Evolutionary conservation across 2,888 invertebrate species (phyloP).

Genomic region (Dicroscelio sp.): DNA sequence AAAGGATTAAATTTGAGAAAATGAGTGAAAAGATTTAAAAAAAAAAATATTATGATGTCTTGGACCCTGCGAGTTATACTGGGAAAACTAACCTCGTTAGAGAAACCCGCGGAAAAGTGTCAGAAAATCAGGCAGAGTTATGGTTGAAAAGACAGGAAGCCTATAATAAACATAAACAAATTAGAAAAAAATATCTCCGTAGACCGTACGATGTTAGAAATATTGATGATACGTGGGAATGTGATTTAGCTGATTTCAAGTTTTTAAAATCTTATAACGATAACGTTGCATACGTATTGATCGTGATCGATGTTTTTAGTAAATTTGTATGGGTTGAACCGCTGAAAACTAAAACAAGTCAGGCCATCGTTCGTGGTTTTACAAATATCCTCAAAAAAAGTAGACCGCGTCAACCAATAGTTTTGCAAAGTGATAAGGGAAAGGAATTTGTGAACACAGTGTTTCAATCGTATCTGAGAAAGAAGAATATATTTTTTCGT

Average conservation of each 20-base stretch:
- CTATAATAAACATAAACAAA: constrained; percentile 68
- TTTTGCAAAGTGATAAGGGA: constrained; percentile 82
- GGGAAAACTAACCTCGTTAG: constrained; percentile 22
- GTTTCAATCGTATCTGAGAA: constrained; percentile 10
- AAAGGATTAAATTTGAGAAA: no score
- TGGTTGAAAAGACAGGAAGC: constrained; percentile 53
- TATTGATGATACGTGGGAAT: constrained; percentile 80
- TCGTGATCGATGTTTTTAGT: constrained; percentile 72
- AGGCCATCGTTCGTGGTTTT: constrained; percentile 74
- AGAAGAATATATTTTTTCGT: not conserved
- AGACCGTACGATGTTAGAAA: constrained; percentile 63
- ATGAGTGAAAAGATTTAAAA: not conserved
- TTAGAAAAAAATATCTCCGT: constrained; percentile 59
- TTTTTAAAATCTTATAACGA: constrained; percentile 64
- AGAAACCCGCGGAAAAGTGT: not conserved
- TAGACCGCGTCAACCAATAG: constrained; percentile 25
- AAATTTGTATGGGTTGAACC: constrained; percentile 81
- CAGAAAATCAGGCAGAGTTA: not conserved
- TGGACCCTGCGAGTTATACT: not conserved
- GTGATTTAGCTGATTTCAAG: constrained; percentile 58
- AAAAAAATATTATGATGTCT: not conserved
- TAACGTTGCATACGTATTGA: constrained; percentile 54
- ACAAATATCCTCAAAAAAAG: not conserved
- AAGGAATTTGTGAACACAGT: constrained; percentile 79
- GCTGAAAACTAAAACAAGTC: constrained; percentile 77